Evolutionary conservation across 2,113 vertebrate species (phyloP).

Genomic region (Calidris pygmaea): DNA sequence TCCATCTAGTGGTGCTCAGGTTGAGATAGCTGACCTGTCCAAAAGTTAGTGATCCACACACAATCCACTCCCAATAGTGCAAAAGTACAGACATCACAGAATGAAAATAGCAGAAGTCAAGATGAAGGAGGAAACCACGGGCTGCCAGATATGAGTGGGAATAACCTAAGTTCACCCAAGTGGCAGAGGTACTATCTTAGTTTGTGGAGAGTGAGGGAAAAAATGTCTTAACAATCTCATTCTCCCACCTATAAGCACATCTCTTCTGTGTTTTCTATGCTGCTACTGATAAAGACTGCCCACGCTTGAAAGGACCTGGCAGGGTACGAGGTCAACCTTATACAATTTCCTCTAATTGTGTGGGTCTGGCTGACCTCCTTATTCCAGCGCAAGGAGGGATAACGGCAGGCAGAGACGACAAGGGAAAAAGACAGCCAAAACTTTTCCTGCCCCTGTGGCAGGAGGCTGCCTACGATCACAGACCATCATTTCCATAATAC

Average conservation of each 20-base stretch:
- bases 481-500: neutral
- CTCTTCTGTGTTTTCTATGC: slow-evolving; percentile 55
- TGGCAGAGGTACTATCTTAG: slow-evolving; percentile 61
- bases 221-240: slow-evolving; percentile 63
- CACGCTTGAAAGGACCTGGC: slow-evolving; percentile 48
- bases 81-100: slow-evolving; percentile 70
- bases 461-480: neutral
- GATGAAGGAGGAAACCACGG: slow-evolving; percentile 66
- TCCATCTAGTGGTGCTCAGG: slow-evolving; percentile 70
- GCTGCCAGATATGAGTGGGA: slow-evolving; percentile 63
- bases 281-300: slow-evolving; percentile 58
- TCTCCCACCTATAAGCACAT: slow-evolving; percentile 47
- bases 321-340: slow-evolving; percentile 55
- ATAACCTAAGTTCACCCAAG: slow-evolving; percentile 70
- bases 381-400: slow-evolving; percentile 25
- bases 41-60: slow-evolving; percentile 73
- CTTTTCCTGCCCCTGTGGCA: neutral
- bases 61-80: slow-evolving; percentile 70
- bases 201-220: slow-evolving; percentile 46
- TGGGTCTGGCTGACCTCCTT: slow-evolving; percentile 65
- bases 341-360: slow-evolving; percentile 67
- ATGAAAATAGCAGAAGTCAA: slow-evolving; percentile 69
- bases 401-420: slow-evolving; percentile 13
- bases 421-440: slow-evolving; percentile 32
- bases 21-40: slow-evolving; percentile 74